A percentile compares a stretch with the other conserved stretches of the same genome.
Evolutionary conservation across 1,140 invertebrate genomes (phyloP).

Genomic region (Drosophila pectinifera): DNA sequence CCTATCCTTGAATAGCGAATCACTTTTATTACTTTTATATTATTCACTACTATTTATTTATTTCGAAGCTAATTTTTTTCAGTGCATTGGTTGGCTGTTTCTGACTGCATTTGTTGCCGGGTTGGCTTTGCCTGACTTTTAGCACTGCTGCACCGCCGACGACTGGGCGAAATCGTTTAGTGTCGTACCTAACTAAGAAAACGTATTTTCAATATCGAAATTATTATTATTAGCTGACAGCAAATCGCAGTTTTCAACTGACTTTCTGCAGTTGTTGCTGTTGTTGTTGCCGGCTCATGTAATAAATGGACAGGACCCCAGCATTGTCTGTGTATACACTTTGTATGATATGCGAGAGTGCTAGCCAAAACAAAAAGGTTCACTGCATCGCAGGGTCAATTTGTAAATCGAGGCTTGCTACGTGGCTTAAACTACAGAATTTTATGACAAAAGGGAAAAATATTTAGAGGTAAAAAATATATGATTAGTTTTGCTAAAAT

Average conservation of each 20-base stretch:
- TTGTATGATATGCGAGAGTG: constrained; percentile 69
- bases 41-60: background rate
- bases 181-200: constrained; percentile 83
- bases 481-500: no score
- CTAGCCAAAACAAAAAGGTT: constrained; percentile 53
- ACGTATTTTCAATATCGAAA: constrained; percentile 84
- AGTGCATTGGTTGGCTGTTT: constrained; percentile 26
- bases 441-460: background rate
- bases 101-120: constrained; percentile 11
- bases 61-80: background rate
- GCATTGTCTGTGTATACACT: constrained; percentile 67
- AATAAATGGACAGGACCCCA: constrained; percentile 73
- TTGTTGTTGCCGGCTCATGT: constrained; percentile 73
- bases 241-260: constrained; percentile 81
- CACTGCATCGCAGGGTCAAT: constrained; percentile 35
- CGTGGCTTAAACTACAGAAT: background rate
- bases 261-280: constrained; percentile 54
- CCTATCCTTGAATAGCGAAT: background rate
- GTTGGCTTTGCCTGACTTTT: constrained; percentile 75
- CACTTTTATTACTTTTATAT: background rate
- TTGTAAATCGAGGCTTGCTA: constrained; percentile 10
- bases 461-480: background rate
- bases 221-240: constrained; percentile 84
- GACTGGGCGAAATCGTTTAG: constrained; percentile 83
- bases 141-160: constrained; percentile 54